phyloP scores from a whole-genome alignment of 2,888 invertebrate species.

The Marronus borbonicus region DNA sequence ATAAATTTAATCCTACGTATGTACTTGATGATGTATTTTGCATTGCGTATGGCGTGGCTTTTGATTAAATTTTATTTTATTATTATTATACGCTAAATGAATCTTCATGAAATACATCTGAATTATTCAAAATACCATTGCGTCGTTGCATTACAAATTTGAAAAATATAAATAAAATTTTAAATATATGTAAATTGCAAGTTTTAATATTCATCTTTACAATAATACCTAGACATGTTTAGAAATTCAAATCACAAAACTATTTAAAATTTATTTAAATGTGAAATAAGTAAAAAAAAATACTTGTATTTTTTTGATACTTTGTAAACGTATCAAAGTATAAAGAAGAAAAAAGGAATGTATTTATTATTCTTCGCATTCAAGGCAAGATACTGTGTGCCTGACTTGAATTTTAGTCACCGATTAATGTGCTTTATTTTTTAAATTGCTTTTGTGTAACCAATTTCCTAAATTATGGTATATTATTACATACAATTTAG shows the following conservation, averaged over 20 bases:
- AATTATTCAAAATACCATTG: no score
- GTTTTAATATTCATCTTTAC: no score
- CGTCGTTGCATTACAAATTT: no score
- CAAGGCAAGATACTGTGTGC: background rate
- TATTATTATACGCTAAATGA: no score
- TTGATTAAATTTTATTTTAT: no score
- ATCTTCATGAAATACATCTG: no score
- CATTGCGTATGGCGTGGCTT: no score
- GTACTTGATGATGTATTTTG: no score
- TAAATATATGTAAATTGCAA: no score
- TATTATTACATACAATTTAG: background rate
- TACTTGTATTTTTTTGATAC: background rate
- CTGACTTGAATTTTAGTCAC: background rate
- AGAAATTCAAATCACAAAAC: background rate
- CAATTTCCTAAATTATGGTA: background rate
- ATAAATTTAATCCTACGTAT: no score
- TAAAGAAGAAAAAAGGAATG: background rate
- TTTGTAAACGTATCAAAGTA: background rate
- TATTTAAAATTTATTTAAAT: background rate
- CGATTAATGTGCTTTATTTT: background rate
- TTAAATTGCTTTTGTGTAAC: background rate
- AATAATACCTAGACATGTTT: no score
- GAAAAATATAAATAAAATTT: no score
- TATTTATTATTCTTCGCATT: background rate
- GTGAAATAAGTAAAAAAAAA: background rate